These are phyloP conservation scores for Podargus strigoides DNA, from an alignment of 2,797 vertebrate genomes.

Conservation along the genomic window DNA sequence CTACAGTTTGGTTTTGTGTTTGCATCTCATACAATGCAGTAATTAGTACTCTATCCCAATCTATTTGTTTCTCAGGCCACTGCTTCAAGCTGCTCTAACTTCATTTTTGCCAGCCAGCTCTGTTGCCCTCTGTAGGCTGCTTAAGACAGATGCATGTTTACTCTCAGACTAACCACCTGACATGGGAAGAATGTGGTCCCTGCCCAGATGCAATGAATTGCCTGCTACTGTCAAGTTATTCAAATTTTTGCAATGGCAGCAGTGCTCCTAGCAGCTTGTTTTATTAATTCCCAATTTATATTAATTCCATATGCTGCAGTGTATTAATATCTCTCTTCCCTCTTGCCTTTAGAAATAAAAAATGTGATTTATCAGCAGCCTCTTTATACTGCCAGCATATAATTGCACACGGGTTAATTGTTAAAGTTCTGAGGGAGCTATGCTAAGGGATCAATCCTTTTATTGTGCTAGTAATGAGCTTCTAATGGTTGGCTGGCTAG, in stretches of 20 bases:
- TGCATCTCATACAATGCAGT: background rate
- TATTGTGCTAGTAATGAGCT: slow-evolving; percentile 81
- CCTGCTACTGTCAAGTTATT: slow-evolving; percentile 6
- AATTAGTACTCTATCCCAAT: background rate
- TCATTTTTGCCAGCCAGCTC: background rate
- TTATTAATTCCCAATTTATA: slow-evolving; percentile 70
- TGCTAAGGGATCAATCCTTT: slow-evolving; percentile 79
- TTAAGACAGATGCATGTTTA: background rate
- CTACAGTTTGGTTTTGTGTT: background rate
- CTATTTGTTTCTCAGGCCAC: background rate
- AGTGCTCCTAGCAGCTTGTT: slow-evolving; percentile 49
- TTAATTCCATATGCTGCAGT: slow-evolving; percentile 76
- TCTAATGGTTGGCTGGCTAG: slow-evolving; percentile 76
- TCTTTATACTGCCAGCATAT: slow-evolving; percentile 72
- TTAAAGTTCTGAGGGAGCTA: slow-evolving; percentile 74
- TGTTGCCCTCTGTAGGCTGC: background rate
- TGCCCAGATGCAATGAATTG: background rate
- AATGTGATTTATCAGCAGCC: slow-evolving; percentile 72
- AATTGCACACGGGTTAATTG: slow-evolving; percentile 83
- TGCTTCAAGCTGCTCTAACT: background rate
- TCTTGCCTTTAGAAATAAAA: slow-evolving; percentile 72
- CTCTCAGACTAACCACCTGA: background rate
- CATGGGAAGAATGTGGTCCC: background rate
- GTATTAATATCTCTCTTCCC: slow-evolving; percentile 70
- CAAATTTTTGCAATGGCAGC: slow-evolving; percentile 46